Percentiles rank a stretch among this genome's conserved stretches.
phyloP scores from a whole-genome alignment of 2,113 vertebrate genomes.

The Callithrix jacchus region DNA sequence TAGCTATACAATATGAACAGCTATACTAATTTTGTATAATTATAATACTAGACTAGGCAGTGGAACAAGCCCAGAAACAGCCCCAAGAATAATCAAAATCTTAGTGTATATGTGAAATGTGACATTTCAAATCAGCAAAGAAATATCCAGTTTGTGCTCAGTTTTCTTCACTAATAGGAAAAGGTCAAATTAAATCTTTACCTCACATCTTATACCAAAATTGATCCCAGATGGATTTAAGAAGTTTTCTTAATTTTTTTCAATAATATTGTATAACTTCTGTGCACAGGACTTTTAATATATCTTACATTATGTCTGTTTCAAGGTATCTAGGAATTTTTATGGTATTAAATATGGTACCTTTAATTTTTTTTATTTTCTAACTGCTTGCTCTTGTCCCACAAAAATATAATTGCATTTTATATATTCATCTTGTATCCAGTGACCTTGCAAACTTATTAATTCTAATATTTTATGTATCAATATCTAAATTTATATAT shows the following conservation, averaged over 20 bases:
- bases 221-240: slow-evolving; percentile 22
- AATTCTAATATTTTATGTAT: not conserved
- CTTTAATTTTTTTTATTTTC: not conserved
- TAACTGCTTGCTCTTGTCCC: not conserved
- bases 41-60: not conserved
- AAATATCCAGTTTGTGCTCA: not conserved
- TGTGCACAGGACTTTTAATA: not conserved
- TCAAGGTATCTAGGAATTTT: not conserved
- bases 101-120: not conserved
- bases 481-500: not conserved
- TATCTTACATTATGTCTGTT: not conserved
- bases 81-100: slow-evolving; percentile 8
- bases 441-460: slow-evolving; percentile 18
- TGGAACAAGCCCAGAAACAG: not conserved
- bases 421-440: not conserved
- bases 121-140: slow-evolving; percentile 29
- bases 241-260: slow-evolving; percentile 4
- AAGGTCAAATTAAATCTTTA: slow-evolving; percentile 35
- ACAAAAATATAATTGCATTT: not conserved
- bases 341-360: not conserved
- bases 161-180: not conserved
- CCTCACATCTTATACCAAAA: not conserved
- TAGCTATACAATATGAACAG: too few relatives aligned
- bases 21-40: not conserved
- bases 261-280: not conserved